Evolutionary conservation across 2,888 invertebrate genomes (phyloP).

Genomic region (Harpalus rufipes): DNA sequence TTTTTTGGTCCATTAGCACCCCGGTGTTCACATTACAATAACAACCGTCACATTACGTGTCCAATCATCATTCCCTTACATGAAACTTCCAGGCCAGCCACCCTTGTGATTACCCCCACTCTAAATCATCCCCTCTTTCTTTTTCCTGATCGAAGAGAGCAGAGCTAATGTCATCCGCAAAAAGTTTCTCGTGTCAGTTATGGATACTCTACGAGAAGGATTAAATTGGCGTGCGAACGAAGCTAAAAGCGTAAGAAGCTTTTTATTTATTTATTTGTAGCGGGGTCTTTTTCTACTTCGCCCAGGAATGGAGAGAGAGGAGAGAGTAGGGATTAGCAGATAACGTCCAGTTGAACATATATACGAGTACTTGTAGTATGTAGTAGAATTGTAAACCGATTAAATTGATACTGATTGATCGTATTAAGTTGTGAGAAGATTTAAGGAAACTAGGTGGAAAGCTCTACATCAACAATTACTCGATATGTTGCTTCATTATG

Average conservation of each 20-base stretch:
- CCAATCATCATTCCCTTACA: constrained; percentile 28
- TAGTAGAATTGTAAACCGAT: constrained; percentile 33
- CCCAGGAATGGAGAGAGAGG: not conserved
- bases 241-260: constrained; percentile 51
- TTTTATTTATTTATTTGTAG: constrained; percentile 51
- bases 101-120: constrained; percentile 19
- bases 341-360: not conserved
- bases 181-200: constrained; percentile 52
- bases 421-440: constrained; percentile 18
- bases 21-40: constrained; percentile 19
- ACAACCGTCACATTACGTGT: constrained; percentile 32
- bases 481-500: no score
- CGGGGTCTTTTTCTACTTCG: not conserved
- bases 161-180: constrained; percentile 49
- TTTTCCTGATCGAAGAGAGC: constrained; percentile 13
- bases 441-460: constrained; percentile 6
- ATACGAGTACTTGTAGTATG: not conserved
- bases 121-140: constrained; percentile 7
- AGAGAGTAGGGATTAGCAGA: constrained; percentile 11
- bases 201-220: constrained; percentile 58
- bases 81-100: not conserved
- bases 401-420: constrained; percentile 41
- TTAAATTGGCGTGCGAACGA: constrained; percentile 54
- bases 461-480: not conserved
- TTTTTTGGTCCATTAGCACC: not conserved